phyloP scores from a whole-genome alignment of 92 coral and sea anemone genomes.

The Parazoanthus atlanticus region DNA sequence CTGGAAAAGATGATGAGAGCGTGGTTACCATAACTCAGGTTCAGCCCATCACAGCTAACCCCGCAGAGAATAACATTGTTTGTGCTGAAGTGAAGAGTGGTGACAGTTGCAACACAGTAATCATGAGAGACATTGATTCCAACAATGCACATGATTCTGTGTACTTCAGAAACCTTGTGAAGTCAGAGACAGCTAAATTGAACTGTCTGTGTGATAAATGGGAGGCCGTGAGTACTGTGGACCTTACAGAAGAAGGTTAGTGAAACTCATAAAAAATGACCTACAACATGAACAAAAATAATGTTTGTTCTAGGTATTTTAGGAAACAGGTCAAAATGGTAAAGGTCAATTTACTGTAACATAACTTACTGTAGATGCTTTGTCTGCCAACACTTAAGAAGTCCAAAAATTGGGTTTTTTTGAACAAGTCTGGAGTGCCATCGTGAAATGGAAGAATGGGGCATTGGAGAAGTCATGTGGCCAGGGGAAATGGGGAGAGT shows the following conservation, averaged over 20 bases:
- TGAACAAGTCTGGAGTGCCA: too few species aligned
- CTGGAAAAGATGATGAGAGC: neutral
- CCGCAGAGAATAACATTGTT: neutral
- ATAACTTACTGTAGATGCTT: too few species aligned
- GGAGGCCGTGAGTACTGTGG: conserved; percentile 57
- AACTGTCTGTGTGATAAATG: conserved; percentile 70
- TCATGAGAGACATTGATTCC: neutral
- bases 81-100: neutral
- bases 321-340: too few species aligned
- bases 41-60: neutral
- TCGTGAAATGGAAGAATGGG: too few species aligned
- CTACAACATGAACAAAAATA: neutral
- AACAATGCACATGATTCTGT: conserved; percentile 48
- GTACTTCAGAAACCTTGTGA: conserved; percentile 74
- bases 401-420: too few species aligned
- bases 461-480: too few species aligned
- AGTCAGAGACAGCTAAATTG: conserved; percentile 67
- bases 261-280: neutral
- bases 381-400: too few species aligned
- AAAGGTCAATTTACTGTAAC: too few species aligned
- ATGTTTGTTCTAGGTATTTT: neutral
- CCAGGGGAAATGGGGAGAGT: too few species aligned
- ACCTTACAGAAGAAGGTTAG: conserved; percentile 81
- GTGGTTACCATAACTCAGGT: neutral
- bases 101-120: neutral